Conservation (phyloP, 2,888 invertebrate species). For the Heliconius erato region DNA sequence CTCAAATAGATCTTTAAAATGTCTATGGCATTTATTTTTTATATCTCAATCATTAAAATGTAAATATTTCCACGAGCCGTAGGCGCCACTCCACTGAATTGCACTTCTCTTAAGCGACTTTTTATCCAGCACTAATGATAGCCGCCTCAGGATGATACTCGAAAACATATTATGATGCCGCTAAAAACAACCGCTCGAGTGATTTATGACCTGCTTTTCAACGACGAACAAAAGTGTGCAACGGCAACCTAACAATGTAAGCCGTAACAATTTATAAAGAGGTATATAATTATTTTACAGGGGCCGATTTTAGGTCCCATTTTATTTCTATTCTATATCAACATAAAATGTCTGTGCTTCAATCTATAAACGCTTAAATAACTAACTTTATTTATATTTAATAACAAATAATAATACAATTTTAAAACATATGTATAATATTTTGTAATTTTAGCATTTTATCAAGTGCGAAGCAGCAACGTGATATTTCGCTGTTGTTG, state of each 20-base stretch:
- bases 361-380: slow-evolving; percentile 1
- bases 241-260: slow-evolving; percentile 8
- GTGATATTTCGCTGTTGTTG: slow-evolving; percentile 23
- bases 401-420: slow-evolving; percentile 1
- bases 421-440: neutral
- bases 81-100: slow-evolving; percentile 54
- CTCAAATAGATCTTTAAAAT: too few species aligned
- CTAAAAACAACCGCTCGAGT: slow-evolving; percentile 30
- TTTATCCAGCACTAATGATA: slow-evolving; percentile 53
- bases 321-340: slow-evolving; percentile 27
- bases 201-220: slow-evolving; percentile 29
- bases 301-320: slow-evolving; percentile 26
- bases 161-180: slow-evolving; percentile 45
- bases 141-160: slow-evolving; percentile 49
- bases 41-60: slow-evolving; percentile 21
- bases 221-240: slow-evolving; percentile 22
- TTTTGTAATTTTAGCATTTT: neutral
- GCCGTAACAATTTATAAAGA: neutral
- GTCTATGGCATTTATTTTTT: slow-evolving; percentile 5
- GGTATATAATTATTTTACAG: slow-evolving; percentile 25
- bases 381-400: slow-evolving; percentile 6
- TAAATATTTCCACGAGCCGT: slow-evolving; percentile 37
- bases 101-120: slow-evolving; percentile 49
- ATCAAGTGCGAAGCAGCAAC: slow-evolving; percentile 40
- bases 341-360: neutral